Percentiles rank a stretch among this genome's conserved stretches.
Conservation (phyloP, 1,140 invertebrate species). For the Aphelenchoides fujianensis region DNA sequence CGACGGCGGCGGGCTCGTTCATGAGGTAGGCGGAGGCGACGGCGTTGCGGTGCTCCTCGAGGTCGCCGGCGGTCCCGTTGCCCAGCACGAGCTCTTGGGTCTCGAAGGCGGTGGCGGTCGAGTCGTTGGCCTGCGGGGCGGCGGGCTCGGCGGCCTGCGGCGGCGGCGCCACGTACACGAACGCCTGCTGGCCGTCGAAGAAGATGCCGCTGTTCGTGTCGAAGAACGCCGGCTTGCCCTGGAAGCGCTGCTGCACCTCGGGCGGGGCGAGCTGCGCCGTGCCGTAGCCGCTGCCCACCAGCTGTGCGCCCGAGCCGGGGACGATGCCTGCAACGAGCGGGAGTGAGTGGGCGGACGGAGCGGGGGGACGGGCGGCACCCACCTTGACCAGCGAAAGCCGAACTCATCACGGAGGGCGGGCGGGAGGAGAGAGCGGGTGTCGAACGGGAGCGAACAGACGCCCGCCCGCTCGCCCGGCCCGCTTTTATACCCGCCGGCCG, state of each 20-base stretch:
- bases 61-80: not conserved
- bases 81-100: not conserved
- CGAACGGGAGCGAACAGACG: too few species aligned
- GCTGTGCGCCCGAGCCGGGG: not conserved
- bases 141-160: not conserved
- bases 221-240: constrained; percentile 8
- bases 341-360: too few species aligned
- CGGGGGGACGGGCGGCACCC: too few species aligned
- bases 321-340: too few species aligned
- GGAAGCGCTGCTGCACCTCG: not conserved
- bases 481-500: too few species aligned
- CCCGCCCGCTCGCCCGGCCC: too few species aligned
- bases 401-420: too few species aligned
- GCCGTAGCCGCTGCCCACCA: too few species aligned
- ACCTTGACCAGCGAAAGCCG: too few species aligned
- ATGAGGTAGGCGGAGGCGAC: not conserved
- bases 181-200: not conserved
- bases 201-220: not conserved
- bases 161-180: not conserved
- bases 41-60: not conserved
- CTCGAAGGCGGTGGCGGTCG: not conserved
- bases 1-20: not conserved
- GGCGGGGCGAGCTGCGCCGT: not conserved
- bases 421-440: too few species aligned
- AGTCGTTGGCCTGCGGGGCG: not conserved